Conservation (phyloP, 2,113 vertebrate species). For the Halcyon malimbica region DNA sequence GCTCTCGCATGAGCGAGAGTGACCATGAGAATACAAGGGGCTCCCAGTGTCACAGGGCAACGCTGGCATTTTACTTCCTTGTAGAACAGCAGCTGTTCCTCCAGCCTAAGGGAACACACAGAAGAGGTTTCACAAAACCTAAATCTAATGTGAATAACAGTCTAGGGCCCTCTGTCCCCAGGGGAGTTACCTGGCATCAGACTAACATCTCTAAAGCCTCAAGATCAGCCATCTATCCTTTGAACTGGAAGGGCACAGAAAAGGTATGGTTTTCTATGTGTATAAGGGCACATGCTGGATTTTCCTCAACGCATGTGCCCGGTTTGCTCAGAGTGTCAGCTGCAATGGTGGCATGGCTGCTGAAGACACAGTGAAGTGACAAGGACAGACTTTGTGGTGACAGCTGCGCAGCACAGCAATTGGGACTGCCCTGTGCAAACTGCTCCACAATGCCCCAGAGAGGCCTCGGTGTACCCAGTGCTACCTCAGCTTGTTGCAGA, state of each 20-base stretch:
- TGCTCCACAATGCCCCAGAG: not conserved
- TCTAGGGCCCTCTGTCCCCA: not conserved
- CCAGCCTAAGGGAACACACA: not conserved
- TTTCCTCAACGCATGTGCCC: not conserved
- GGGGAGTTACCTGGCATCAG: not conserved
- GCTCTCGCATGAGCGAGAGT: not conserved
- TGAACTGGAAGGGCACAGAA: constrained; percentile 6
- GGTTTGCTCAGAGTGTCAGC: not conserved
- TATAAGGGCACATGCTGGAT: not conserved
- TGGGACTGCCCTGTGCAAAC: not conserved
- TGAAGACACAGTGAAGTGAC: not conserved
- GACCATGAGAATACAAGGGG: not conserved
- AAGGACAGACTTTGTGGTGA: not conserved
- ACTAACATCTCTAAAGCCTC: not conserved
- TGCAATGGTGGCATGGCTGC: not conserved
- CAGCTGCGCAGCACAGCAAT: rapidly evolving
- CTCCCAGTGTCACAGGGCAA: not conserved
- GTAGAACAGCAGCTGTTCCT: not conserved
- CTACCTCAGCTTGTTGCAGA: not conserved
- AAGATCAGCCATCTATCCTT: not conserved
- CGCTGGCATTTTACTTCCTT: not conserved
- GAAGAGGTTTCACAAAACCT: not conserved
- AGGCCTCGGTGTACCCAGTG: not conserved
- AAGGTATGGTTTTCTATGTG: not conserved
- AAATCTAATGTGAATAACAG: not conserved